Base-by-base conservation (phyloP, 2,113 vertebrate genomes). In the Bubo scandiacus region DNA sequence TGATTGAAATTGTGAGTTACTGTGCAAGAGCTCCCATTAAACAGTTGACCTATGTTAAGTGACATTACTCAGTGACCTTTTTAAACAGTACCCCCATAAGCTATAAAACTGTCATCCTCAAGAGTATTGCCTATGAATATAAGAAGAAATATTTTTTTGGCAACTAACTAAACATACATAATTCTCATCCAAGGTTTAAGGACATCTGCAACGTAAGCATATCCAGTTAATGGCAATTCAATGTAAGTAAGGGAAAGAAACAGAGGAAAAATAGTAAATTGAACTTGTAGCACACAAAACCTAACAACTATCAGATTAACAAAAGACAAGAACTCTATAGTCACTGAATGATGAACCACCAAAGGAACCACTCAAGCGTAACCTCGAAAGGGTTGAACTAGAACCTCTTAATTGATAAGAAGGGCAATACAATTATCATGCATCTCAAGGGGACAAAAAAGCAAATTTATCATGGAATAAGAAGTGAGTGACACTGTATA, bases 401-500 rank as follows among this genome's bases (percentile, higher is more conserved):
- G 15, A 86, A 62, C 10, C 49, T n/a, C 2, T 3, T 6, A 27
- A 65, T 3, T 27, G 14, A 10, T 73, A 49, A 66, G 10, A 91
- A 72, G 11, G 10, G 15, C n/a, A 52, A 95, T 6, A 55, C 61
- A 6, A 42, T 38, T 32, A 81, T 36, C 25, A 45, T 30, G 12
- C 9, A 72, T 20, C 19, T 68, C 15, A 57, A 55, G 8, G 8
- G 2, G 4, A 1, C 13, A 14, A 19, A 57, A 8, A 49, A 36
- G 10, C 20, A 14, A 51, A 74, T 55, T 67, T 89, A 62, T 63
- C 15, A 21, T 12, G 11, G 15, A 81, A 19, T 27, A 68, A 68
- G 34, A 30, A 9, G 4, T 11, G 10, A 43, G 13, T 2, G 6
- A 47, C 12, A n/a, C 12, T n/a, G 5, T 20, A 32, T 0, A 65